Percentiles rank a stretch among this genome's conserved stretches.
These are phyloP conservation scores for Gymnocephalus cernua DNA, from an alignment of 2,113 vertebrate species.

Conservation along the genomic window DNA sequence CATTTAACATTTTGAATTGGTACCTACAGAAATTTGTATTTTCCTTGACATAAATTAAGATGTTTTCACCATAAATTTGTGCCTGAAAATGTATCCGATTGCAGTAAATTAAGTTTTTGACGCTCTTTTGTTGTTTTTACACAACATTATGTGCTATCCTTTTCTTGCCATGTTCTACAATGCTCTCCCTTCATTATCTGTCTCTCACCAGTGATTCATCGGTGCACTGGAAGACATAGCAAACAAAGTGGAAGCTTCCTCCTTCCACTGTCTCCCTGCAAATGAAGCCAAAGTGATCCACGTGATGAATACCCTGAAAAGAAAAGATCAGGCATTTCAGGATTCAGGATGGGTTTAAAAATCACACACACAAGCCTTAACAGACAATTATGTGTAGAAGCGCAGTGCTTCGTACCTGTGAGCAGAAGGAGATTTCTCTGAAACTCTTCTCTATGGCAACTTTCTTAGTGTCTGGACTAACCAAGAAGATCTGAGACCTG, in stretches of 20 bases:
- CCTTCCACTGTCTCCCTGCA: slow-evolving; percentile 92
- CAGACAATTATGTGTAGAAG: neutral
- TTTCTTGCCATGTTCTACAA: neutral
- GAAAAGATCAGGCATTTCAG: neutral
- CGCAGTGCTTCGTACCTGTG: slow-evolving; percentile 87
- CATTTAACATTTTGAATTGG: no score
- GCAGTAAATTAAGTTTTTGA: no score
- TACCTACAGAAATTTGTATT: no score
- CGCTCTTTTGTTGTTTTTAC: neutral
- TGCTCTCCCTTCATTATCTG: neutral
- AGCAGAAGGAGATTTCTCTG: slow-evolving; percentile 99
- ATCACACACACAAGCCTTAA: neutral
- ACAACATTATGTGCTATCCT: neutral
- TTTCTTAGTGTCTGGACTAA: slow-evolving; percentile 99
- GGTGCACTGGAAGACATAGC: slow-evolving; percentile 96
- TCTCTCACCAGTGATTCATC: slow-evolving; percentile 94
- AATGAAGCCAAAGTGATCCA: slow-evolving; percentile 99
- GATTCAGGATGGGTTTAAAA: neutral
- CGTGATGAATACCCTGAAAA: slow-evolving; percentile 93
- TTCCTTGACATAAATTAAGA: no score
- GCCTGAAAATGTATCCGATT: no score
- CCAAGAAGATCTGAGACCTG: slow-evolving; percentile 95
- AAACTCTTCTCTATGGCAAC: slow-evolving; percentile 97
- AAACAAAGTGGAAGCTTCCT: slow-evolving; percentile 94
- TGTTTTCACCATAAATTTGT: no score